Percentiles rank a stretch among this genome's conserved stretches.
These are phyloP conservation scores for Agelas oroides DNA, from an alignment of 37 sponge, comb jelly and placozoan species.

Conservation along the genomic window DNA sequence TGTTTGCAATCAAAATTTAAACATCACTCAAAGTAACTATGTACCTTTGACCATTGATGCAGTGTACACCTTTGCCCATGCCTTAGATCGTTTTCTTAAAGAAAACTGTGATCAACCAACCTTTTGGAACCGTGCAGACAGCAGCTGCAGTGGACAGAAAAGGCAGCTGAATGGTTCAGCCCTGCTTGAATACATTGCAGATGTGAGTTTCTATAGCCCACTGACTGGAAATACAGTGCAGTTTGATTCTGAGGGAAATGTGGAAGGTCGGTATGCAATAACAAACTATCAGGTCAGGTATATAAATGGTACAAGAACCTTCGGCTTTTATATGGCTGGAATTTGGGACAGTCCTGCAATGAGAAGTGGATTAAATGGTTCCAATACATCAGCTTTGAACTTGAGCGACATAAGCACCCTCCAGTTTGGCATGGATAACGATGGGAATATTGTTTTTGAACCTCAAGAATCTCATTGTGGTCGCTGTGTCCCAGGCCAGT, in stretches of 20 bases:
- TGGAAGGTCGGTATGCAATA: constrained; percentile 38
- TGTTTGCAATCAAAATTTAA: too few species aligned
- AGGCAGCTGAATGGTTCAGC: constrained; percentile 18
- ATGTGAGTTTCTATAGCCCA: constrained; percentile 64
- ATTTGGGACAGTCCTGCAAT: constrained; percentile 42
- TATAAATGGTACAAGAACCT: background rate
- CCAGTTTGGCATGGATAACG: too few species aligned
- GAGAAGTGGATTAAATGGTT: too few species aligned
- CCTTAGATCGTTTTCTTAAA: constrained; percentile 56
- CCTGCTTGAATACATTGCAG: constrained; percentile 31
- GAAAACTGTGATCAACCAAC: constrained; percentile 55
- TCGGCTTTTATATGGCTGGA: constrained; percentile 17
- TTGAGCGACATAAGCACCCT: too few species aligned
- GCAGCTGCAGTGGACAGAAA: constrained; percentile 35
- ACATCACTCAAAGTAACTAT: too few species aligned
- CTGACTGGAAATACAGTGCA: constrained; percentile 25
- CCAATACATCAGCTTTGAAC: too few species aligned
- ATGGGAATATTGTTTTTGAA: too few species aligned
- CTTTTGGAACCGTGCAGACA: constrained; percentile 6
- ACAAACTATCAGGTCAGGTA: constrained; percentile 19
- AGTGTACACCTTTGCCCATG: constrained; percentile 70
- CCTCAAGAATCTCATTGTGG: too few species aligned
- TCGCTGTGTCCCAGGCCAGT: too few species aligned
- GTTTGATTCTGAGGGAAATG: too few species aligned
- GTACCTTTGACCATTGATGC: constrained; percentile 77